These are phyloP conservation scores for Pseudomyrmex concolor DNA, from an alignment of 1,140 invertebrate genomes.

Conservation along the genomic window DNA sequence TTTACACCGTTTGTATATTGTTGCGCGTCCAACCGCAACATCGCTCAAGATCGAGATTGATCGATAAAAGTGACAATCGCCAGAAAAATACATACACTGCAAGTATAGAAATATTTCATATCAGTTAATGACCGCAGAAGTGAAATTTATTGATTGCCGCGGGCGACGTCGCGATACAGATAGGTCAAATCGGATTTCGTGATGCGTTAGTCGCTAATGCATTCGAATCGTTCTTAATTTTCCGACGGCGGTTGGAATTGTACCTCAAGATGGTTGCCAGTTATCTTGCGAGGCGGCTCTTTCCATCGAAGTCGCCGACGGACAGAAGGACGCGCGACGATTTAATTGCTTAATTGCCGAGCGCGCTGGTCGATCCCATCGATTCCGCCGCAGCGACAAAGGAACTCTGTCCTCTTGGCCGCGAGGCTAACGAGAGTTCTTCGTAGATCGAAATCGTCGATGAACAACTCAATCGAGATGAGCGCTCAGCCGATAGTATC, in stretches of 20 bases:
- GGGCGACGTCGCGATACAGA: constrained; percentile 21
- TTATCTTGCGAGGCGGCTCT: background rate
- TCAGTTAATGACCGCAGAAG: constrained; percentile 14
- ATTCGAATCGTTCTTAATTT: constrained; percentile 43
- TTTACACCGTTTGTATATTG: background rate
- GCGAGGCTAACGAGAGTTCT: constrained; percentile 12
- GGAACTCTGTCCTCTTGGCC: constrained; percentile 57
- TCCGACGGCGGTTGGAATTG: constrained; percentile 2
- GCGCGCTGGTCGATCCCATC: constrained; percentile 7
- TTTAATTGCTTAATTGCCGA: constrained; percentile 79
- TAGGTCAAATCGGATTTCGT: background rate
- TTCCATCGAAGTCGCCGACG: constrained; percentile 20
- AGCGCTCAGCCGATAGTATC: constrained; percentile 55
- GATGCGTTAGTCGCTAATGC: constrained; percentile 22
- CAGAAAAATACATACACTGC: background rate
- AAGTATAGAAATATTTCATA: constrained; percentile 11
- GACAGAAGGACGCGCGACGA: constrained; percentile 65
- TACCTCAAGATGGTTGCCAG: constrained; percentile 14
- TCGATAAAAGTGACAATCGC: background rate
- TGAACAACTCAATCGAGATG: constrained; percentile 63
- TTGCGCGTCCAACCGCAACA: background rate
- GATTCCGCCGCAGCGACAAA: constrained; percentile 48
- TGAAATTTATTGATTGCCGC: constrained; percentile 34
- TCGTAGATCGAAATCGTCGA: constrained; percentile 56
- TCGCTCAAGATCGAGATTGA: background rate